Percentiles rank a stretch among this genome's conserved stretches.
phyloP scores from a whole-genome alignment of 2,113 vertebrate species.

The Platichthys flesus region DNA sequence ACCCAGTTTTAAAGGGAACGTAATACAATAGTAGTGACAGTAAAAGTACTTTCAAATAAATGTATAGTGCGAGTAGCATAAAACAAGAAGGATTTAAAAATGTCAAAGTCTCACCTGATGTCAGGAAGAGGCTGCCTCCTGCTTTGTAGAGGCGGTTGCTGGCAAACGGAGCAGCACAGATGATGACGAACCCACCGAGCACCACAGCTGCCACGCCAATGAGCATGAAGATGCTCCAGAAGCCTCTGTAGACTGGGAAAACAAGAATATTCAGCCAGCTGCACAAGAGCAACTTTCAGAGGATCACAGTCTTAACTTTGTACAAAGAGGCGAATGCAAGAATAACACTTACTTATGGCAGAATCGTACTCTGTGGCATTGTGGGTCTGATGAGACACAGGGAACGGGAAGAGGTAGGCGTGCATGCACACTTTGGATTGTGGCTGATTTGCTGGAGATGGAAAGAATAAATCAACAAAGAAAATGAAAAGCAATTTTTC shows the following conservation, averaged over 20 bases:
- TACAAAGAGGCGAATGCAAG: neutral
- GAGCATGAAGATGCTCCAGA: conserved; percentile 96
- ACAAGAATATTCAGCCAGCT: neutral
- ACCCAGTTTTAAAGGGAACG: too few species aligned
- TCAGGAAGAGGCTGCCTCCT: conserved; percentile 90
- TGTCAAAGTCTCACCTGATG: conserved; percentile 82
- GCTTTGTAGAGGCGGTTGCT: conserved; percentile 92
- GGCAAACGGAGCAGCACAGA: conserved; percentile 95
- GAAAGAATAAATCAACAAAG: conserved; percentile 28
- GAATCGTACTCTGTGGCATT: conserved; percentile 90
- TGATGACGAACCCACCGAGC: conserved; percentile 90
- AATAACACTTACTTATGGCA: conserved; percentile 89
- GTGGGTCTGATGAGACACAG: conserved; percentile 83
- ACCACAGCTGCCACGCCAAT: conserved; percentile 87
- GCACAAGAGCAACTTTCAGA: neutral
- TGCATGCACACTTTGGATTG: conserved; percentile 88
- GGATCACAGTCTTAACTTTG: neutral
- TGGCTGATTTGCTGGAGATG: conserved; percentile 87
- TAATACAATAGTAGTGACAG: too few species aligned
- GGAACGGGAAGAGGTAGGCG: conserved; percentile 93
- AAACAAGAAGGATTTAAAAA: neutral
- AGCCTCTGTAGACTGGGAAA: conserved; percentile 92
- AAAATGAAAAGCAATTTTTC: neutral
- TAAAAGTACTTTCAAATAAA: neutral
- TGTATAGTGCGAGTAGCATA: neutral